These are phyloP conservation scores for Drosophila trichaetosa DNA, from an alignment of 2,888 invertebrate species.

Conservation along the genomic window DNA sequence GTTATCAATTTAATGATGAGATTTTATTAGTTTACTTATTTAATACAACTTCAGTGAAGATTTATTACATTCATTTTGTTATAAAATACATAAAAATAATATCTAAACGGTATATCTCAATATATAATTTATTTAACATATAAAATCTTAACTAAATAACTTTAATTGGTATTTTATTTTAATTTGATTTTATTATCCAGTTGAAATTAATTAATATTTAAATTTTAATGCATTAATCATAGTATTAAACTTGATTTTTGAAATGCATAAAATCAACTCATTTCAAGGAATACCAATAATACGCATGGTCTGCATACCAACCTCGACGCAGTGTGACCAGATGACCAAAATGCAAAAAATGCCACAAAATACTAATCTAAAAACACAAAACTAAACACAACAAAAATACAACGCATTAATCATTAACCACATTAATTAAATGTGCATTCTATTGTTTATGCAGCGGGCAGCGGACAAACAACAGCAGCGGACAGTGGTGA, in stretches of 20 bases:
- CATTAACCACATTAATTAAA: slow-evolving; percentile 7
- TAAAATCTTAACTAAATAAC: neutral
- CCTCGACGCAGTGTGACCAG: slow-evolving; percentile 16
- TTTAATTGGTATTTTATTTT: neutral
- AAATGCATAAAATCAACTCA: neutral
- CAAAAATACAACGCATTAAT: slow-evolving; percentile 1
- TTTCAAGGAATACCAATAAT: neutral
- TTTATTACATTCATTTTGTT: neutral
- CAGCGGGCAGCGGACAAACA: slow-evolving; percentile 10
- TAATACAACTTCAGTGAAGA: neutral
- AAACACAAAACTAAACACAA: neutral
- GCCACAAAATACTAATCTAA: slow-evolving; percentile 18
- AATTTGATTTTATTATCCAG: neutral
- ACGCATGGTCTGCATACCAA: neutral
- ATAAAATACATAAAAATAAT: neutral
- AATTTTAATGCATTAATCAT: neutral
- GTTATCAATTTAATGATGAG: neutral
- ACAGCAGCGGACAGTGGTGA: slow-evolving; percentile 1
- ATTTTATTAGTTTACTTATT: neutral
- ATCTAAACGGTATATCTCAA: neutral
- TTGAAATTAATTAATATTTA: neutral
- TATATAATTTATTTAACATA: neutral
- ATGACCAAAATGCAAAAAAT: neutral
- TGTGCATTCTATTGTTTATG: slow-evolving; percentile 38
- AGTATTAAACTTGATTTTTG: neutral